phyloP scores from a whole-genome alignment of 2,797 vertebrate species.

The Pangasius macronema region DNA sequence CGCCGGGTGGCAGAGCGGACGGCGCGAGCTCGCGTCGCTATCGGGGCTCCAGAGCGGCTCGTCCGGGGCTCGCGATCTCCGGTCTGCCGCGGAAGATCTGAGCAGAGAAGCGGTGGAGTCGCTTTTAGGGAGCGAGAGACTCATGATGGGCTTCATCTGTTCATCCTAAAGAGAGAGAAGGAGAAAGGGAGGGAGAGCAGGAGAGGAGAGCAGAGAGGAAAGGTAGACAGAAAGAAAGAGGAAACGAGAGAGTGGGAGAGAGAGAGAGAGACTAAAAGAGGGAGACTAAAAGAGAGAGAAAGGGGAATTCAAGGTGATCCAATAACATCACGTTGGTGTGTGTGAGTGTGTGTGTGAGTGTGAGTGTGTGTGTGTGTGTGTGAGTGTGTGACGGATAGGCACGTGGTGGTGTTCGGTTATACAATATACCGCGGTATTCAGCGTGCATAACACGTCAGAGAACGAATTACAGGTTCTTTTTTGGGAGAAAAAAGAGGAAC shows the following conservation, averaged over 20 bases:
- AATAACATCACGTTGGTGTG: constrained; percentile 10
- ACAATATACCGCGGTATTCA: constrained; percentile 14
- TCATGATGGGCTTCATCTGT: constrained; percentile 69
- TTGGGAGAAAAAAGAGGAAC: background rate
- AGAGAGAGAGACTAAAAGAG: background rate
- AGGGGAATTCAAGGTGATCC: constrained; percentile 28
- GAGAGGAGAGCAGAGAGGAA: background rate
- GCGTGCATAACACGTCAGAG: background rate
- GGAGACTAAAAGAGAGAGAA: background rate
- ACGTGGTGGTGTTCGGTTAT: constrained; percentile 4
- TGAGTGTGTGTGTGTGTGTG: background rate
- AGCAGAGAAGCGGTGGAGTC: constrained; percentile 86
- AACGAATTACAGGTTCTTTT: background rate
- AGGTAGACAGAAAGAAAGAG: background rate
- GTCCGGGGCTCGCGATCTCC: constrained; percentile 66
- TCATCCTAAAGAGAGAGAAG: background rate
- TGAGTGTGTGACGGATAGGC: background rate
- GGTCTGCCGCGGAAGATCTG: constrained; percentile 70
- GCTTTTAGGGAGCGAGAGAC: constrained; percentile 73
- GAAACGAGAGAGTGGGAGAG: background rate
- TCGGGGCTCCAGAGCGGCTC: constrained; percentile 76
- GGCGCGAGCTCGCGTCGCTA: constrained; percentile 86
- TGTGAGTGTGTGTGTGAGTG: background rate
- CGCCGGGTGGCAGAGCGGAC: constrained; percentile 90
- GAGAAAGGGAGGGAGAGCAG: background rate